Evolutionary conservation across 2,797 vertebrate genomes (phyloP).

Genomic region (Trachurus trachurus): DNA sequence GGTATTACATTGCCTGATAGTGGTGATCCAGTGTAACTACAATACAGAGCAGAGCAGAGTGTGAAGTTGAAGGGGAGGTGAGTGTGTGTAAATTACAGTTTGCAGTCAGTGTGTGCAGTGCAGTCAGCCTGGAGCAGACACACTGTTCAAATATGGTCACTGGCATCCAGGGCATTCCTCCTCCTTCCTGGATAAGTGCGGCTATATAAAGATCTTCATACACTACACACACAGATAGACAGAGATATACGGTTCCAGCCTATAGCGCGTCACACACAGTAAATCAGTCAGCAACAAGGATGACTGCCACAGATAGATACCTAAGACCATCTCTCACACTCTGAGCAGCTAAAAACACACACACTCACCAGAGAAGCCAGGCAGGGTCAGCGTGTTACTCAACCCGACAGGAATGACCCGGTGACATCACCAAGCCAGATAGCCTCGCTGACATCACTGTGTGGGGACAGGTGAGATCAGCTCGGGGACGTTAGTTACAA

Average conservation of each 20-base stretch:
- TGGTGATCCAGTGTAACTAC: conserved; percentile 75
- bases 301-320: conserved; percentile 49
- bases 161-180: conserved; percentile 85
- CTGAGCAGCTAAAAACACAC: conserved; percentile 55
- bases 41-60: conserved; percentile 33
- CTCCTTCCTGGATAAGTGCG: conserved; percentile 75
- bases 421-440: conserved; percentile 74
- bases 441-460: conserved; percentile 63
- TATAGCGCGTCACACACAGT: conserved; percentile 59
- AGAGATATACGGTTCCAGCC: conserved; percentile 34
- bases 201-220: conserved; percentile 76
- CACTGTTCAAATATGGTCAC: conserved; percentile 81
- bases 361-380: conserved; percentile 49
- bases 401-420: conserved; percentile 68
- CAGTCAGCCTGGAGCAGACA: conserved; percentile 57
- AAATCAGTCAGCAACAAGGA: conserved; percentile 66
- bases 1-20: conserved; percentile 74
- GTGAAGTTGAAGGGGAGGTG: conserved; percentile 56
- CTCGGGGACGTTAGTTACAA: conserved; percentile 41
- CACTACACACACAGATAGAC: conserved; percentile 34
- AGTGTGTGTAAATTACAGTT: conserved; percentile 61
- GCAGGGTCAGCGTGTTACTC: conserved; percentile 59
- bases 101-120: conserved; percentile 61
- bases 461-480: conserved; percentile 69
- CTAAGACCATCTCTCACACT: conserved; percentile 52